Conservation (phyloP, 2,888 invertebrate species). For the Leucophenga montana region DNA sequence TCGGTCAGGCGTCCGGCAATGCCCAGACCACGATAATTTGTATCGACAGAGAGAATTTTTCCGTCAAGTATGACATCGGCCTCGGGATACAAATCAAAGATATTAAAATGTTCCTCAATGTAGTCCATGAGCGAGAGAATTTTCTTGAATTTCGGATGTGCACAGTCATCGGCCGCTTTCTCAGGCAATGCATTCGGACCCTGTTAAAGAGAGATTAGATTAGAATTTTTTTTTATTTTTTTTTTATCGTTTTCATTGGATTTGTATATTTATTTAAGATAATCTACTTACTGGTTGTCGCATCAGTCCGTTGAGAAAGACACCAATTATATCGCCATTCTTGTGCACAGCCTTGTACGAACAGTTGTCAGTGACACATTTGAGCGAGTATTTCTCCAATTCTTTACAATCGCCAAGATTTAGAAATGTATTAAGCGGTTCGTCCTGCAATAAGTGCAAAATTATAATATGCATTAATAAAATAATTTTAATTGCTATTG, state of each 20-base stretch:
- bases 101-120: conserved; percentile 73
- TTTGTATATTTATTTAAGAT: too few relatives aligned
- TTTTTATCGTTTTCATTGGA: too few relatives aligned
- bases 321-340: conserved; percentile 75
- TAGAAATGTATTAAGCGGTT: conserved; percentile 71
- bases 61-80: conserved; percentile 70
- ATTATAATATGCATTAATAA: neutral
- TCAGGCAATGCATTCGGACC: conserved; percentile 43
- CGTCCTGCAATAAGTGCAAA: conserved; percentile 65
- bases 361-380: conserved; percentile 75
- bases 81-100: conserved; percentile 73
- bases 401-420: conserved; percentile 73
- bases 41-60: conserved; percentile 72
- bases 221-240: neutral
- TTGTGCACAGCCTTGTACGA: conserved; percentile 76
- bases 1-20: conserved; percentile 72
- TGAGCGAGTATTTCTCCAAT: conserved; percentile 75
- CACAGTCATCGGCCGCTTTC: conserved; percentile 66
- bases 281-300: conserved; percentile 68
- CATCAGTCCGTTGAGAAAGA: conserved; percentile 75
- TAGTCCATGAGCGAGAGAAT: conserved; percentile 74
- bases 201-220: conserved; percentile 27
- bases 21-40: conserved; percentile 71
- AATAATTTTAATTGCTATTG: neutral
- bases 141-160: conserved; percentile 75